Evolutionary conservation across 2,888 invertebrate genomes (phyloP).

Genomic region (Tipula helvola): DNA sequence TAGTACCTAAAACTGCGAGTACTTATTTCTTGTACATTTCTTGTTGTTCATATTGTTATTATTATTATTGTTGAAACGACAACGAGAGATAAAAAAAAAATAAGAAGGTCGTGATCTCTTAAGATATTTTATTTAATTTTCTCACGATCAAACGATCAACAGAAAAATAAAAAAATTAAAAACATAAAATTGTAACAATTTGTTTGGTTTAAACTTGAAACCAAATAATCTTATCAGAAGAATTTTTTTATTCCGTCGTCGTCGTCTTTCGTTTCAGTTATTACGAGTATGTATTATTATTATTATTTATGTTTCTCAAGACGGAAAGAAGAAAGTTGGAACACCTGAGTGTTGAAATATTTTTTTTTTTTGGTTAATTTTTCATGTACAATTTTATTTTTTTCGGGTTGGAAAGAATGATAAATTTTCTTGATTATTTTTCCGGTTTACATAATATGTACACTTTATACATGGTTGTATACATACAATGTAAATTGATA

Average conservation of each 20-base stretch:
- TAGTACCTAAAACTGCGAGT: background rate
- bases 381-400: background rate
- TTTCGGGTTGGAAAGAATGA: background rate
- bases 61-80: background rate
- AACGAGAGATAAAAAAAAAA: background rate
- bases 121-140: slow-evolving; percentile 4
- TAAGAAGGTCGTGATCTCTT: background rate
- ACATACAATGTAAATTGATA: background rate
- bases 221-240: background rate
- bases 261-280: background rate
- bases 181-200: background rate
- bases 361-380: background rate
- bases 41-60: background rate
- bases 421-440: background rate
- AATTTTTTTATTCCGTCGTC: background rate
- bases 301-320: background rate
- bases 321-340: background rate
- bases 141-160: background rate
- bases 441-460: background rate
- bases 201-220: background rate
- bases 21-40: background rate
- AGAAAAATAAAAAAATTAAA: background rate
- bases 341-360: background rate
- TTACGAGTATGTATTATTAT: background rate
- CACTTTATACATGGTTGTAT: background rate